Base-by-base conservation (phyloP, 23 tunicate species). In the Halocynthia aurantium region DNA sequence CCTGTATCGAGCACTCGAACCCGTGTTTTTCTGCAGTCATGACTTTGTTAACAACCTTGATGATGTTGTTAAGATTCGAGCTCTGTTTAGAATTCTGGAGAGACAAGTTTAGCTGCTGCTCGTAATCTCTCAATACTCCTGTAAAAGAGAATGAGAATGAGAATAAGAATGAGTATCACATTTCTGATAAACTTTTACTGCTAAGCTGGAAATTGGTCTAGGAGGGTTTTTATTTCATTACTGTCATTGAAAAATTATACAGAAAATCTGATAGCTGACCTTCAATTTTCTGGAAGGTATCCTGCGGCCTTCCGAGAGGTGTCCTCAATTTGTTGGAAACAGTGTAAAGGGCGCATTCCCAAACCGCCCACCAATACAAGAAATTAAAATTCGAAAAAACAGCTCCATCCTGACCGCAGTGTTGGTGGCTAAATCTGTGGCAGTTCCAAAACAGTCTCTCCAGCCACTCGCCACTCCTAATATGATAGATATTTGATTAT, bases 281-380 rank as follows among this genome's bases (percentile, higher is more conserved):
- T 86, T 92, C 98, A 75, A 92, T 86, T 58, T 86, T 92, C 64
- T 78, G 81, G 50, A 92, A 86, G 6, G 98, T 92, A 18, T 92
- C 92, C 18, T 86, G 85, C 7, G 92, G 88, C 55, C 85, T 78
- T 13, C 98, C 98, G 9, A 92, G 77, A 7, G 85, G 77, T 19
- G 98, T 92, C 51, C 85, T 52, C 67, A 92, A 52, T 52, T 92
- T 92, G 85, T 92, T 92, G 22, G 86, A 75, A n/a, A 92, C 98
- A 12, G 88, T 92, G 75, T 74, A 80, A 10, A 81, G 82, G 12
- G 98, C 98, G n/a, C 87, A 76, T 57, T 67, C 84, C 98, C 92
- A 86, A 10, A 86, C 61, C 44, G 82, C 84, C 92, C 90, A 86
- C 92, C 88, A 86, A 77, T 64, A 67, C 60, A 92, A 40, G 53